phyloP scores from a whole-genome alignment of 2,888 invertebrate genomes.

The Drosophila mulleri region DNA sequence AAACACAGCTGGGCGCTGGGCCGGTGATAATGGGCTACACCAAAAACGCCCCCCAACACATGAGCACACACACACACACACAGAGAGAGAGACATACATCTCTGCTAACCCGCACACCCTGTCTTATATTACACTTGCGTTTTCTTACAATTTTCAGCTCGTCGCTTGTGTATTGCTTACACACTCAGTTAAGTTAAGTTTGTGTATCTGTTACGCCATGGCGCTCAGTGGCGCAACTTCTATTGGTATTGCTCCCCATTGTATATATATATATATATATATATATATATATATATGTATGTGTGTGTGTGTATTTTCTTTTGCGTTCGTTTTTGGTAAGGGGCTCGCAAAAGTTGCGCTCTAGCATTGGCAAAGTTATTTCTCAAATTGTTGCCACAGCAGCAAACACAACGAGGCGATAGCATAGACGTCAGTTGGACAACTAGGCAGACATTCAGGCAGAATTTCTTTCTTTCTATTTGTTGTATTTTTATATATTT shows the following conservation, averaged over 20 bases:
- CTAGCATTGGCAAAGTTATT: conserved; percentile 72
- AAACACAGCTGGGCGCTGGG: conserved; percentile 68
- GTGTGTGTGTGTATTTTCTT: conserved; percentile 6
- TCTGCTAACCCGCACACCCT: conserved; percentile 5
- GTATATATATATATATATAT: background rate
- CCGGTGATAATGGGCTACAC: conserved; percentile 65
- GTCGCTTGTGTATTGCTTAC: conserved; percentile 68
- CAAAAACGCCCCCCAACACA: conserved; percentile 13
- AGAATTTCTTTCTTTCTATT: conserved; percentile 13
- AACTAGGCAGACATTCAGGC: conserved; percentile 47
- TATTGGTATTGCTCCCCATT: conserved; percentile 62
- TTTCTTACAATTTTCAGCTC: conserved; percentile 66
- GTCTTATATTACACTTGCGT: conserved; percentile 60
- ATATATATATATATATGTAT: background rate
- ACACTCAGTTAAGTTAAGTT: conserved; percentile 77
- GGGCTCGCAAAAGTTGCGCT: conserved; percentile 42
- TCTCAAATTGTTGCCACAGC: conserved; percentile 80
- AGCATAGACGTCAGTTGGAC: conserved; percentile 47
- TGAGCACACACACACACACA: conserved; percentile 11
- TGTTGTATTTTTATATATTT: background rate
- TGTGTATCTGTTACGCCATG: conserved; percentile 74
- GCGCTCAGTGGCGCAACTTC: conserved; percentile 51
- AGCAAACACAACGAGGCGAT: conserved; percentile 55
- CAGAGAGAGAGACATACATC: background rate
- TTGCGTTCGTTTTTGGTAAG: conserved; percentile 12